phyloP scores from a whole-genome alignment of 2,113 vertebrate species.

The Chrysochloris asiatica region DNA sequence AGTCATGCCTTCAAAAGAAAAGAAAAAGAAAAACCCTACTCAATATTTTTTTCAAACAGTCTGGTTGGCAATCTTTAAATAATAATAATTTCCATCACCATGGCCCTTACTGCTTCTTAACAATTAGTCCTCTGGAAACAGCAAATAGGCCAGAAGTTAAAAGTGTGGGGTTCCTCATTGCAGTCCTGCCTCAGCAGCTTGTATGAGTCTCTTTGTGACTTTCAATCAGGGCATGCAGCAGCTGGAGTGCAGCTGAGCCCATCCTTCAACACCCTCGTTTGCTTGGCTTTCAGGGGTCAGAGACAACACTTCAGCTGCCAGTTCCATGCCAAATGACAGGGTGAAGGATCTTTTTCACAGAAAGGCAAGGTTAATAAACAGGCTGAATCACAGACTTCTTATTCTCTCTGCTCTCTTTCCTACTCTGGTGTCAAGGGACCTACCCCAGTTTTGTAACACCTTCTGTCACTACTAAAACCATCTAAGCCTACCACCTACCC shows the following conservation, averaged over 20 bases:
- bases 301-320: slow-evolving; percentile 62
- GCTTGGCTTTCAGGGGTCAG: slow-evolving; percentile 43
- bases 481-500: not conserved
- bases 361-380: slow-evolving; percentile 54
- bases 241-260: not conserved
- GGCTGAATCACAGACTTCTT: slow-evolving; percentile 34
- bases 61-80: slow-evolving; percentile 39
- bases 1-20: no score
- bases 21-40: not conserved
- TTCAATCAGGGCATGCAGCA: not conserved
- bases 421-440: not conserved
- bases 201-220: slow-evolving; percentile 48
- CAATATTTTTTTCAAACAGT: slow-evolving; percentile 36
- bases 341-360: slow-evolving; percentile 58
- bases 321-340: slow-evolving; percentile 35
- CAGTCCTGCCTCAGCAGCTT: slow-evolving; percentile 40
- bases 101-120: slow-evolving; percentile 46
- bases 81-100: slow-evolving; percentile 59
- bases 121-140: slow-evolving; percentile 51
- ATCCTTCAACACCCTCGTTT: slow-evolving; percentile 59
- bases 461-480: slow-evolving; percentile 54
- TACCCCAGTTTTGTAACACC: not conserved
- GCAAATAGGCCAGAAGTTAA: slow-evolving; percentile 40
- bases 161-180: not conserved
- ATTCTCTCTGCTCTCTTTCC: not conserved